Conservation (phyloP, 2,888 invertebrate species). For the Melipona beecheii region DNA sequence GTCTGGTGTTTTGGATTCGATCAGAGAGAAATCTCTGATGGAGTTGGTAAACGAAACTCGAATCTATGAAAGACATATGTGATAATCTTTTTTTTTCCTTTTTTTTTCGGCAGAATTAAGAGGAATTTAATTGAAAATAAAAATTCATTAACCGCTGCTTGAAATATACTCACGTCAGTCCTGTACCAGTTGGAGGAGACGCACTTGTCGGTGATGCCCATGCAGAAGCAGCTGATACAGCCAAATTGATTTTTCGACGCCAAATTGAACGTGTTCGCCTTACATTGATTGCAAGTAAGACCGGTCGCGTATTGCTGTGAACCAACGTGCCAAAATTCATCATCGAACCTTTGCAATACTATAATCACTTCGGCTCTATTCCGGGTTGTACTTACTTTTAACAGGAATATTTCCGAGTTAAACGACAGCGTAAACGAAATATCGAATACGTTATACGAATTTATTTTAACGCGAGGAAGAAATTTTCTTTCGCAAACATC, state of each 20-base stretch:
- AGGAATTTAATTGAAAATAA: too few species aligned
- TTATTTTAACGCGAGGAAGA: neutral
- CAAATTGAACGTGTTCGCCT: conserved; percentile 92
- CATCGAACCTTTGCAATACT: too few species aligned
- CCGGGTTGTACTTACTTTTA: conserved; percentile 54
- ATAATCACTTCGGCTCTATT: too few species aligned
- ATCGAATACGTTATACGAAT: conserved; percentile 70
- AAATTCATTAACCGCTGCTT: too few species aligned
- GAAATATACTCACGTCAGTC: conserved; percentile 85
- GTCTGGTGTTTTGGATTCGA: conserved; percentile 84
- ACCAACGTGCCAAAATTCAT: conserved; percentile 6
- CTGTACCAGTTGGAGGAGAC: conserved; percentile 91
- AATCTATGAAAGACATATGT: conserved; percentile 81
- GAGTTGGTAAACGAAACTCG: conserved; percentile 85
- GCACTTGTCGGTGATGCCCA: conserved; percentile 93
- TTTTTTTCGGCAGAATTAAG: too few species aligned
- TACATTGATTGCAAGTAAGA: conserved; percentile 93
- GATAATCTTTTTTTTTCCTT: too few species aligned
- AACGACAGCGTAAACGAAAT: conserved; percentile 56
- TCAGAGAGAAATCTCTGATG: conserved; percentile 86
- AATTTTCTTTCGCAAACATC: neutral
- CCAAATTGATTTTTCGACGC: conserved; percentile 92
- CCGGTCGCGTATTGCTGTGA: conserved; percentile 90
- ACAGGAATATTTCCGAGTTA: conserved; percentile 43
- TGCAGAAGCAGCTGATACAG: conserved; percentile 98